A percentile compares a stretch with the other conserved stretches of the same genome.
These are phyloP conservation scores for Sebastes alutus DNA, from an alignment of 2,797 vertebrate genomes.

Conservation along the genomic window DNA sequence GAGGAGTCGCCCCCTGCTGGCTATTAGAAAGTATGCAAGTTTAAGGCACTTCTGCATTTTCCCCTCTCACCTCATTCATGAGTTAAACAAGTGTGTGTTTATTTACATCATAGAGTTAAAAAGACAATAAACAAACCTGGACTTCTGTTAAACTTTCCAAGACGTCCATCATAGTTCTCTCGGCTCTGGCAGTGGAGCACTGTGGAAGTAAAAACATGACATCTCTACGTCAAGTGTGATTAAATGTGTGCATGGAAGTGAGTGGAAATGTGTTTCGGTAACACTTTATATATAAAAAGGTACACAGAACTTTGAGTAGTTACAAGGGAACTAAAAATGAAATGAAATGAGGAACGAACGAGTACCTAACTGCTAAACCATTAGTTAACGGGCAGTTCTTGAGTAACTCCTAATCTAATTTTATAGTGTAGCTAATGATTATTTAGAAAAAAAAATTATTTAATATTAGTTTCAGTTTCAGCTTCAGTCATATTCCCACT, in stretches of 20 bases:
- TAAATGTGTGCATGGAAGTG: neutral
- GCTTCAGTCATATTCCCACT: too few species aligned
- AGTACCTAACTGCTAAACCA: neutral
- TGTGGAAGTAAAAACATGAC: constrained; percentile 8
- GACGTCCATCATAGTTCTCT: constrained; percentile 90
- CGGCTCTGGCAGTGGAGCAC: constrained; percentile 83
- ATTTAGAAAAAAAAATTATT: neutral
- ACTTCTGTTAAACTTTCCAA: constrained; percentile 92
- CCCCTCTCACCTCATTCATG: neutral
- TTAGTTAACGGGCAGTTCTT: neutral
- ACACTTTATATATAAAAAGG: neutral
- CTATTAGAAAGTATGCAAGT: fast-evolving
- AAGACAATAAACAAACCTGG: constrained; percentile 83
- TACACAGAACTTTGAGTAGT: neutral
- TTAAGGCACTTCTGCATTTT: too few species aligned
- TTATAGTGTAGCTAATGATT: neutral
- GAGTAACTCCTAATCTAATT: neutral
- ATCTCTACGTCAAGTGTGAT: neutral
- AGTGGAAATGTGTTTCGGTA: too few species aligned
- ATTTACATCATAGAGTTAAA: neutral
- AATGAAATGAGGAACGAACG: neutral
- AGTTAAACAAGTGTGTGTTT: neutral
- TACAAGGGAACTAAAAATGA: neutral
- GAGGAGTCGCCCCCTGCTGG: too few species aligned
- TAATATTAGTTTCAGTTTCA: too few species aligned